Evolutionary conservation across 2,797 vertebrate species (phyloP), one percentile per base, ranked within the genome.

Genomic region (Harpagifer antarcticus): DNA sequence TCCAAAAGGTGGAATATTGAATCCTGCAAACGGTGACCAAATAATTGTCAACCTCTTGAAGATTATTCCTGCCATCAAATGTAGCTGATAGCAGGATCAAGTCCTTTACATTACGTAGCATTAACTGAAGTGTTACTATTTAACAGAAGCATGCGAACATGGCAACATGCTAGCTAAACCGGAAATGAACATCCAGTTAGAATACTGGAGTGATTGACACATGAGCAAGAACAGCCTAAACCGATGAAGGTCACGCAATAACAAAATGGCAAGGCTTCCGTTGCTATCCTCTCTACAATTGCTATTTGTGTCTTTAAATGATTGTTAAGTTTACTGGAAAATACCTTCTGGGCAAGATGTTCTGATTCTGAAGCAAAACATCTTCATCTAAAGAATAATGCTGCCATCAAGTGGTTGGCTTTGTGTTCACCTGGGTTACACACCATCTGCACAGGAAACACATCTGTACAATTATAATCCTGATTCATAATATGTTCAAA

Each of bases 381-480:
- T 77, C 48, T 76, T 61, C 47, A 77, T 70, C 54, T 55, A 58
- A 55, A 84, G 81, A 66, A 43, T 16, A 77, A 85, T 87, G 83
- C 90, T 92, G 93, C 92, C 92, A 89, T 82, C 92, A 68, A 76
- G 91, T 90, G 93, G 90, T 50, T 68, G 13, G 40, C 55, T 68
- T 52, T 53, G 47, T 73, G 31, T 43, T 83, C 73, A 74, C 62
- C 55, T 40, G 3, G 31, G 42, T 33, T 16, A 17, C 10, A 72
- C 14, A 52, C 0, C 13, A 62, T n/a, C n/a, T n/a, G n/a, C 31
- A 61, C 31, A 54, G 19, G 42, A 20, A 42, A 16, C 53, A 48
- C 33, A 48, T 33, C 6, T 54, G 69, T 2, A 12, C 2, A 27
- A 9, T 57, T 44, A 33, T 7, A 14, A 44, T 12, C 37, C 37